Evolutionary conservation across 2,797 vertebrate genomes (phyloP), one percentile per base, ranked within the genome.

Genomic region (Eulemur mongoz): DNA sequence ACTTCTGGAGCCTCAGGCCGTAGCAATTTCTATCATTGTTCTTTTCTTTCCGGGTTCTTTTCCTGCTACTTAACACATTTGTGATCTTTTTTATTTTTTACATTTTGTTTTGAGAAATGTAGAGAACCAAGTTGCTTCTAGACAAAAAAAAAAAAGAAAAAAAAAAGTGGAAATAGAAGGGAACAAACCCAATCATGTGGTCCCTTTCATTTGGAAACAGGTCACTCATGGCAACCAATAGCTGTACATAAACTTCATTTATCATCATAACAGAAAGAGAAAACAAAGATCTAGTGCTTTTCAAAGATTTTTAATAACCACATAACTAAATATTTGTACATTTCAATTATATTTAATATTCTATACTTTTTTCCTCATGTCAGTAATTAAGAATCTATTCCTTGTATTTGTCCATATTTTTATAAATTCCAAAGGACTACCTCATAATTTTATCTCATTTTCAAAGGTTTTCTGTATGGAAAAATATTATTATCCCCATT

Each of bases 401-500:
- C 45, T 79, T 94, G 7, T 73, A 45, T 87, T 88, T 96, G 25
- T 92, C 69, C 15, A 59, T 48, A 4, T 48, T 88, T 54, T 69
- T 57, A 72, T 88, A 52, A 18, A 92, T 85, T 85, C 23, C 75
- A 61, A 92, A 93, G n/a, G 30, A 57, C 27, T 80, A 80, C 18
- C 15, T 43, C 4, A 17, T 54, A 57, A 59, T 89, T 43, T 88
- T 80, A 73, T 78, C 45, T 93, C 40, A 95, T 73, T 92, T 88
- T 92, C 43, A 94, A 94, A 88, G 13, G 12, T 93, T 89, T 81
- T 91, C 4, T 93, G 72, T 50, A 73, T 90, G 72, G 80, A 9
- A 89, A 96, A 94, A 70, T 93, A 86, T 70, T 84, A 93, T 70
- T 83, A 95, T 94, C 17, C 25, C 15, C 23, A 93, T 79, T 86